Percentiles rank a stretch among this genome's conserved stretches.
phyloP scores from a whole-genome alignment of 2,888 invertebrate species.

The Bellardia pandia region DNA sequence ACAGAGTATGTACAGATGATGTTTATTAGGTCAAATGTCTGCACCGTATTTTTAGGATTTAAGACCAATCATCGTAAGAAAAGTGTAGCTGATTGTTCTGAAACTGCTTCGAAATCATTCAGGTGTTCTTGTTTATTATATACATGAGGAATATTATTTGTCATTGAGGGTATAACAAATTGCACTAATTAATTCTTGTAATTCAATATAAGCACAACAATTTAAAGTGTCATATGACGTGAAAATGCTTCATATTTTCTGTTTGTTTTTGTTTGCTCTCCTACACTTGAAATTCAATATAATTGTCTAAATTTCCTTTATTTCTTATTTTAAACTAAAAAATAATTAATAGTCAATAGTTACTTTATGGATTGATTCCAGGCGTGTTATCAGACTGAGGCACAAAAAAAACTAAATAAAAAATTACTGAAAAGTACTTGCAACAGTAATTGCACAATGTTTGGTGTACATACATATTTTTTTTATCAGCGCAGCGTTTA shows the following conservation, averaged over 20 bases:
- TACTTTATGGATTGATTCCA: slow-evolving; percentile 16
- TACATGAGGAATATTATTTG: background rate
- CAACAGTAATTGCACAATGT: background rate
- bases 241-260: background rate
- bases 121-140: no score
- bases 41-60: no score
- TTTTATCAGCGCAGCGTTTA: slow-evolving; percentile 3
- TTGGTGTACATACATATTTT: background rate
- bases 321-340: background rate
- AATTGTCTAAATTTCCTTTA: slow-evolving; percentile 12
- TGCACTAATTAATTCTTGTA: background rate
- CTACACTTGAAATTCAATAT: slow-evolving; percentile 23
- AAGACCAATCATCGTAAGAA: no score
- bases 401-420: background rate
- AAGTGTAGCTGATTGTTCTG: no score
- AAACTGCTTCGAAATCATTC: no score
- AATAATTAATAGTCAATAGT: slow-evolving; percentile 7
- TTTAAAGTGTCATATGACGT: background rate
- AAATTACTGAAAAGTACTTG: background rate
- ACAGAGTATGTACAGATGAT: no score
- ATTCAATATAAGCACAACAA: background rate
- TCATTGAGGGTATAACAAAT: background rate
- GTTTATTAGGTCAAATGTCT: no score
- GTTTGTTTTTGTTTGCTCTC: background rate
- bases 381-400: slow-evolving; percentile 17